phyloP scores from a whole-genome alignment of 1,140 invertebrate species.

The Bombus pascuorum region DNA sequence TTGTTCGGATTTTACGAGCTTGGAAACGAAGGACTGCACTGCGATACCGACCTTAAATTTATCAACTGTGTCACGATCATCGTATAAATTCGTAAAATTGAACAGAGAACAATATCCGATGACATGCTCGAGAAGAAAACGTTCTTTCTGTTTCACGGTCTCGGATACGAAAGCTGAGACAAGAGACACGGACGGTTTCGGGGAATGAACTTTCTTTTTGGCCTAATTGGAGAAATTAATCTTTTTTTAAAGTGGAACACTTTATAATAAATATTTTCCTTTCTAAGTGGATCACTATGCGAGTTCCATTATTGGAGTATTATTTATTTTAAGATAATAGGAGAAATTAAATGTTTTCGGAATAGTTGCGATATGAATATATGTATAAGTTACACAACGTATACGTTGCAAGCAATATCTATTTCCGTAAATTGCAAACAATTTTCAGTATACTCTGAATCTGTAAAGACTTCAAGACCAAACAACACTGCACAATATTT shows the following conservation, averaged over 20 bases:
- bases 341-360: too few species aligned
- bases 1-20: constrained; percentile 15
- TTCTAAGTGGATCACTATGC: background rate
- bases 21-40: constrained; percentile 12
- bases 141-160: constrained; percentile 2
- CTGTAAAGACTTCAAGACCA: too few species aligned
- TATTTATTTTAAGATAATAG: too few species aligned
- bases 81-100: background rate
- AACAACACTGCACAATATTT: too few species aligned
- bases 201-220: background rate
- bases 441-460: too few species aligned
- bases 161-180: constrained; percentile 11
- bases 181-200: background rate
- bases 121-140: background rate
- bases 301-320: background rate
- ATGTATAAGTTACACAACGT: too few species aligned
- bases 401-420: too few species aligned
- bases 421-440: too few species aligned
- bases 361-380: too few species aligned
- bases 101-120: background rate
- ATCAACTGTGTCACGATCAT: constrained; percentile 33
- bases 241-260: background rate
- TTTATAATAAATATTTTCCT: background rate
- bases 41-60: constrained; percentile 18
- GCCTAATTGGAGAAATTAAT: background rate